Base-by-base conservation (phyloP, 2,888 invertebrate genomes). In the Agrotis ipsilon region DNA sequence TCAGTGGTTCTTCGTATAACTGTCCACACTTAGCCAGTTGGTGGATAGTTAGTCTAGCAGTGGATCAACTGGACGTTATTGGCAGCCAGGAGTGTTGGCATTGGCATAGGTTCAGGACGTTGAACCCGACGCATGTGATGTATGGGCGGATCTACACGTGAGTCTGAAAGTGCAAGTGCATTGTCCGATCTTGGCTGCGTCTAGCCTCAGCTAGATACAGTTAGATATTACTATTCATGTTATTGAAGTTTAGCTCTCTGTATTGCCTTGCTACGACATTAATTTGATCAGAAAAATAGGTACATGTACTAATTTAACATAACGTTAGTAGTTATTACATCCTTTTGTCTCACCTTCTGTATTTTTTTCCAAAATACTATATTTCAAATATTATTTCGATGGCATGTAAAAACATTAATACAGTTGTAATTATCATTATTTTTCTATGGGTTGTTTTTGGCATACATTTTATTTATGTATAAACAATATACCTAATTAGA, bases 31-130 rank as follows among this genome's bases (percentile, higher is more conserved):
- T 59, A 55, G 9, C 39, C 63, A 65, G 24, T 60, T 57, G 60
- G 46, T 51, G 51, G 63, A 60, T 67, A 70, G 62, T 68, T 72
- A 68, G 69, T 68, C 49, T 71, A 73, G 52, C 57, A 51, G 68
- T 43, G 51, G 66, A 79, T 76, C 68, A 74, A 75, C 62, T 78
- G 75, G 73, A 59, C 81, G 82, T 81, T 91, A 92, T 93, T 92
- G 92, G 91, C 92, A 88, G 83, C 75, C 78, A 86, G 87, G 86
- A 88, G 85, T 87, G 88, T 90, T 92, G 92, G 91, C 93, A 94
- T 94, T 95, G 94, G 94, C 93, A 94, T 92, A 94, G 93, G 93
- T 88, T 88, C 86, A 84, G 94, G 90, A 72, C 94, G 88, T 90
- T 93, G 93, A 94, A 90, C 94, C 82, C 83, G 65, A 77, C 89